Base-by-base conservation (phyloP, 2,797 vertebrate genomes). In the Poliocrania exsul region DNA sequence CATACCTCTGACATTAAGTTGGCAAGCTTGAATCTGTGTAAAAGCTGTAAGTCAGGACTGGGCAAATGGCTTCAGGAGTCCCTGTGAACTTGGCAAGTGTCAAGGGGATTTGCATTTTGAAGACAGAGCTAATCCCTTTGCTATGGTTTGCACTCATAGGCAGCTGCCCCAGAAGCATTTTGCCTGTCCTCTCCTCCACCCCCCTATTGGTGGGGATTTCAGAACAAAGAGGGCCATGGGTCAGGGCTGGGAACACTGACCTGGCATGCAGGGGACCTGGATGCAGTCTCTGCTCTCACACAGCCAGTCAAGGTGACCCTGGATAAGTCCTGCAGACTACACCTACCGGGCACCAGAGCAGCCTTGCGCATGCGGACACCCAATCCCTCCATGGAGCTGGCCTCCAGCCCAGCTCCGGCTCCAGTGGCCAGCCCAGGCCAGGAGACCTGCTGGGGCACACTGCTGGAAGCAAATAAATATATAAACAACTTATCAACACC, bases 81-180 rank as follows among this genome's bases (percentile, higher is more conserved):
- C 78, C 78, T 88, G 74, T 1, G 35, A 92, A 88, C 94, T 19
- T 13, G 94, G 82, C 54, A 62, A 88, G 94, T 93, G 92, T 86
- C 82, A n/a, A 62, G 92, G 82, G 77, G 95, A 96, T 96, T 96
- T 95, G 90, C 94, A 95, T 95, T 86, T 90, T 94, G 94, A 93
- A 94, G 88, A 72, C 4, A 0, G 85, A 92, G 88, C 47, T 96
- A 96, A 96, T 96, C 94, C 94, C 92, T 90, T 96, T 69, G 86
- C 94, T 96, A 60, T 86, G 90, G 77, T 16, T 73, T 6, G 10
- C 51, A 10, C 82, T 92, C 3, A 0, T 5, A 90, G 79, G 93
- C 96, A 96, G 93, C 96, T 96, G 95, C 94, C 92, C 94, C 70
- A 8, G 91, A 28, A 91, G 66, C 23, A 0, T 37, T 81, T 47